Evolutionary conservation across 2,113 vertebrate species (phyloP).

Genomic region (Tupaia chinensis): DNA sequence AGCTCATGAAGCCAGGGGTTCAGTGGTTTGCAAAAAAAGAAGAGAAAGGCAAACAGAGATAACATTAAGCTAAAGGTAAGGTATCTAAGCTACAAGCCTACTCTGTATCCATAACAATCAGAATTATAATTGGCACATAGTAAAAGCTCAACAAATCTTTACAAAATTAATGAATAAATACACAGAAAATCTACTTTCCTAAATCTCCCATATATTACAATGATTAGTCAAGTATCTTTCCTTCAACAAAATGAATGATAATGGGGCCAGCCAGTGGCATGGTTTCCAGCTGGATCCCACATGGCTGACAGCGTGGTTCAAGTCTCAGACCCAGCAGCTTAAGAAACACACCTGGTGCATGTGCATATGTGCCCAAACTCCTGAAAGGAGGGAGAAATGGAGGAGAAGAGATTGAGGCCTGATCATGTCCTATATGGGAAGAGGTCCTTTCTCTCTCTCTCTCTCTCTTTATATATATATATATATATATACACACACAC

Average conservation of each 20-base stretch:
- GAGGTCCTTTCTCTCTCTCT: no score
- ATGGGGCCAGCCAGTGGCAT: no score
- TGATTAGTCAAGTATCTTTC: slow-evolving; percentile 22
- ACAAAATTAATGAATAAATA: background rate
- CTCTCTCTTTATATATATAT: no score
- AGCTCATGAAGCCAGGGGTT: background rate
- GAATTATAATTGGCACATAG: background rate
- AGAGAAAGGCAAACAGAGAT: background rate
- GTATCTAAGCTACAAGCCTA: background rate
- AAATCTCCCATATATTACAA: background rate
- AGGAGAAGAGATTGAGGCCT: no score
- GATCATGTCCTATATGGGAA: no score
- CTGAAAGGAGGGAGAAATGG: no score
- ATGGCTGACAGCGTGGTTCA: no score
- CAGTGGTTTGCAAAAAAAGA: background rate
- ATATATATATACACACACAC: no score
- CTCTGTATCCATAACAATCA: background rate
- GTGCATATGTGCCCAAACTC: no score
- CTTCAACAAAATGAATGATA: slow-evolving; percentile 11
- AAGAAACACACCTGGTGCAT: no score
- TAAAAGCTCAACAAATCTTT: background rate
- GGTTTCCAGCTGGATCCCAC: no score
- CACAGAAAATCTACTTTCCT: background rate
- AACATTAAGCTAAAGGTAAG: background rate
- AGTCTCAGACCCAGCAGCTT: no score